A percentile compares a stretch with the other conserved stretches of the same genome.
Conservation (phyloP, 2,113 vertebrate species). For the Cavia aperea region DNA sequence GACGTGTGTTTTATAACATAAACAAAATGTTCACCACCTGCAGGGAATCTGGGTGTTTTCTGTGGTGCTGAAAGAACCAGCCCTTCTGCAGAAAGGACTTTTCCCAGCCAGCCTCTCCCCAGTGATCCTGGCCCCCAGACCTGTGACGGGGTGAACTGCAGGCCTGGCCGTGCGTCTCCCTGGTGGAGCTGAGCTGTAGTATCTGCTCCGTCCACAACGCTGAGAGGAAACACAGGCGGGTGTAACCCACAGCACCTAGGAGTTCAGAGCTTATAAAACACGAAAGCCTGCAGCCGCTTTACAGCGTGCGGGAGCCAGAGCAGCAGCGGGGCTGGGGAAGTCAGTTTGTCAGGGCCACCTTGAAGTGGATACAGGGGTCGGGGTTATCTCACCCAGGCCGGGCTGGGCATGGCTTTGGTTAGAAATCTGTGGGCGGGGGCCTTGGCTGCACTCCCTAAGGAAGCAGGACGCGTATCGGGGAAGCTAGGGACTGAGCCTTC, state of each 20-base stretch:
- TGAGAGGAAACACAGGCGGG: slow-evolving; percentile 72
- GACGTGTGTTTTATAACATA: not conserved
- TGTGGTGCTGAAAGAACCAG: not conserved
- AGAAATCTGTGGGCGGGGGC: not conserved
- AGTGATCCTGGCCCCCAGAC: slow-evolving; percentile 56
- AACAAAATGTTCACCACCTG: rapidly evolving
- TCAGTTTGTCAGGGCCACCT: slow-evolving; percentile 61
- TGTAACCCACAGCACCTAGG: slow-evolving; percentile 70
- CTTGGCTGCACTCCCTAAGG: not conserved
- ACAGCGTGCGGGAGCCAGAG: slow-evolving; percentile 70
- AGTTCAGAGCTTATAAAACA: slow-evolving; percentile 75
- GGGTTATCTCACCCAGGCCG: not conserved
- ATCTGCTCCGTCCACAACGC: slow-evolving; percentile 62
- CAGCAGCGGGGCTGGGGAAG: slow-evolving; percentile 65
- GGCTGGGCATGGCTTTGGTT: not conserved
- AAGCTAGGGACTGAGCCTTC: not conserved
- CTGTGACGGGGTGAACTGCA: slow-evolving; percentile 37
- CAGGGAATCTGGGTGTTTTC: rapidly evolving
- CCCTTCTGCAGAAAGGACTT: not conserved
- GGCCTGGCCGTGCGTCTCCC: slow-evolving; percentile 1
- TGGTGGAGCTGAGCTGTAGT: not conserved
- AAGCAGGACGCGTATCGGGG: not conserved
- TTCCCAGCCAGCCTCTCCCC: not conserved
- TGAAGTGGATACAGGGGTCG: not conserved
- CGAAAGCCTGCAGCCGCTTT: slow-evolving; percentile 72